Percentiles rank a stretch among this genome's conserved stretches.
Conservation (phyloP, 1,140 invertebrate species). For the Drosophila setifemur region DNA sequence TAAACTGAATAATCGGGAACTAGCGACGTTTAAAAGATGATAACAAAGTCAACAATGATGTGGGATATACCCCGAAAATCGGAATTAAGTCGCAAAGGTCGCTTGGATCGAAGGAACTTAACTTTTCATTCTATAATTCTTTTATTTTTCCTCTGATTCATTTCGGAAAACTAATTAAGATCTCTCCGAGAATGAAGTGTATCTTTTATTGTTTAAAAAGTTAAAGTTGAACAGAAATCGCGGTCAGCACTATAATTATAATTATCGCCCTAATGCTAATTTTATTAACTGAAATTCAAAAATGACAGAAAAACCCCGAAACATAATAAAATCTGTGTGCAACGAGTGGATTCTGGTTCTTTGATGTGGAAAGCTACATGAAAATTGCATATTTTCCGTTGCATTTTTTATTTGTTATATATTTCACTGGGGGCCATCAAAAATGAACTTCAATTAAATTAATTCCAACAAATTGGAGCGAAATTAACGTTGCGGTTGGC, state of each 20-base stretch:
- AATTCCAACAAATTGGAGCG: constrained; percentile 31
- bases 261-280: constrained; percentile 32
- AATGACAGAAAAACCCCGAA: background rate
- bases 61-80: background rate
- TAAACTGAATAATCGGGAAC: background rate
- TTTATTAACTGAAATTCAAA: constrained; percentile 25
- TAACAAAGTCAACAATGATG: too few relatives aligned
- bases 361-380: constrained; percentile 30
- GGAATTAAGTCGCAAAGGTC: background rate
- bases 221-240: background rate
- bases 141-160: too few relatives aligned
- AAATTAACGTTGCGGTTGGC: constrained; percentile 56
- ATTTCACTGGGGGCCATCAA: background rate
- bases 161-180: too few relatives aligned
- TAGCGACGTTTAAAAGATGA: background rate
- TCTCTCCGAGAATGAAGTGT: too few relatives aligned
- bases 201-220: too few relatives aligned
- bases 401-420: constrained; percentile 10
- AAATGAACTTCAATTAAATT: constrained; percentile 53
- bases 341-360: background rate
- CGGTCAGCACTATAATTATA: constrained; percentile 4
- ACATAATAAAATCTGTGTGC: background rate
- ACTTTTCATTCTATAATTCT: too few relatives aligned
- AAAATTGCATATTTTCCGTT: constrained; percentile 17
- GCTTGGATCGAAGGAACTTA: background rate